Conservation (phyloP, 2,797 vertebrate genomes). For the Peromyscus melanophrys region DNA sequence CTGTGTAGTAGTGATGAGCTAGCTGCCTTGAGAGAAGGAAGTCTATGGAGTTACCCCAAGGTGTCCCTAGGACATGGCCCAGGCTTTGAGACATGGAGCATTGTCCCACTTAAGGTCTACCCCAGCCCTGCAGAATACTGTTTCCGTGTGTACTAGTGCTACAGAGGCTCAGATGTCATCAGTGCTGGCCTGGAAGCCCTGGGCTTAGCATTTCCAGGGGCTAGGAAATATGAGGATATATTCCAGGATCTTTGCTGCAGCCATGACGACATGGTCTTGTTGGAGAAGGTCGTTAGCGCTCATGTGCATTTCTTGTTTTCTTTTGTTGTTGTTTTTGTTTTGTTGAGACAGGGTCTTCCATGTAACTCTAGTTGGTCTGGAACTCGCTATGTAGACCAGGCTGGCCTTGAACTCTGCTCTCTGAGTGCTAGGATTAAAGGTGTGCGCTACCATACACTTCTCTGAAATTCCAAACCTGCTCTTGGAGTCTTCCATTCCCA, state of each 20-base stretch:
- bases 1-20: not conserved
- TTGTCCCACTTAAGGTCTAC: not conserved
- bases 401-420: not conserved
- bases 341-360: not conserved
- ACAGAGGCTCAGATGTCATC: not conserved
- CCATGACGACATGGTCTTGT: not conserved
- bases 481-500: not conserved
- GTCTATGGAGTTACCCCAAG: fast-evolving
- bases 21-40: not conserved
- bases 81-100: not conserved
- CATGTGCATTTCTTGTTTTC: not conserved
- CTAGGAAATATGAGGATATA: not conserved
- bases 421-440: not conserved
- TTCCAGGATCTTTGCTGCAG: not conserved
- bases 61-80: fast-evolving
- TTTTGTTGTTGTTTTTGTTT: not conserved
- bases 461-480: not conserved
- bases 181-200: not conserved
- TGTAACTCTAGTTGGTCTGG: not conserved
- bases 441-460: not conserved
- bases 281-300: not conserved
- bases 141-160: not conserved
- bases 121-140: not conserved
- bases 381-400: not conserved
- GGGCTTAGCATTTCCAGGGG: not conserved